A percentile compares a stretch with the other conserved stretches of the same genome.
Evolutionary conservation across 2,113 vertebrate species (phyloP).

Genomic region (Mesocricetus auratus): DNA sequence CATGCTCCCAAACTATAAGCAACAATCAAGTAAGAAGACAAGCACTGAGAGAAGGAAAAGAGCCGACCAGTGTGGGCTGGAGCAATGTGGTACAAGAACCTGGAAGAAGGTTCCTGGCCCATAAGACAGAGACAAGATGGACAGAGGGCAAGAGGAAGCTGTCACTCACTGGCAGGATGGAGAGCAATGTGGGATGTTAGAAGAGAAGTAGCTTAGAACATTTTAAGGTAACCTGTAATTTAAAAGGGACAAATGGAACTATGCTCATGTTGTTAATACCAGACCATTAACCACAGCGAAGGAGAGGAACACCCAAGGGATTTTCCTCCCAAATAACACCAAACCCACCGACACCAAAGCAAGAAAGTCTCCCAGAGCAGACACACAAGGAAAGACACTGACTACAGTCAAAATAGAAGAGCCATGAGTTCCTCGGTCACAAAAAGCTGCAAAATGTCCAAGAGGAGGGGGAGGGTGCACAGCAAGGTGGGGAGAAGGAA

Average conservation of each 20-base stretch:
- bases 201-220: neutral
- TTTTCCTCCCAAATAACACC: neutral
- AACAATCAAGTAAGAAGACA: neutral
- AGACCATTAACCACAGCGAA: neutral
- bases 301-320: neutral
- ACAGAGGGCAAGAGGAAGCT: neutral
- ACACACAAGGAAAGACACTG: neutral
- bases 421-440: neutral
- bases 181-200: neutral
- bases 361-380: neutral
- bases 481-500: neutral
- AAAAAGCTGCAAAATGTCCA: neutral
- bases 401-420: neutral
- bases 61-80: neutral
- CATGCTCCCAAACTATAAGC: neutral
- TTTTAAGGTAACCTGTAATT: constrained; percentile 57
- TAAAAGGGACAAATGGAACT: constrained; percentile 32
- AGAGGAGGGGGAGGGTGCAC: neutral
- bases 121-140: neutral
- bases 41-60: neutral
- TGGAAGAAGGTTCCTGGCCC: neutral
- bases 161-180: neutral
- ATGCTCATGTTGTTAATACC: neutral
- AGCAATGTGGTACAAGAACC: neutral
- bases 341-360: neutral